These are phyloP conservation scores for Festucalex cinctus DNA, from an alignment of 2,113 vertebrate species.

Conservation along the genomic window DNA sequence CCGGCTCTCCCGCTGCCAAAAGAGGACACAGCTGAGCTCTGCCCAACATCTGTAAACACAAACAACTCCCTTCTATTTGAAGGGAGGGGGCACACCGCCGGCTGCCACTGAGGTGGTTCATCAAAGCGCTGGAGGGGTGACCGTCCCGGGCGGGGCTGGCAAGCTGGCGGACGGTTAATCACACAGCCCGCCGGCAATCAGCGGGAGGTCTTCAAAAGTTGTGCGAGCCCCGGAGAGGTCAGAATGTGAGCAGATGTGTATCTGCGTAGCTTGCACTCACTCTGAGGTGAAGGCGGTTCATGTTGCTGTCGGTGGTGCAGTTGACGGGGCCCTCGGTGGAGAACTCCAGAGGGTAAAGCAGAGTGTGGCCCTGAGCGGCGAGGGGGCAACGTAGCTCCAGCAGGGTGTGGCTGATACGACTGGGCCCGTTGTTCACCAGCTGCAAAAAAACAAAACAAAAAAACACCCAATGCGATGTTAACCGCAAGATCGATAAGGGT, in stretches of 20 bases:
- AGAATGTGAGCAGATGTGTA: neutral
- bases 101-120: slow-evolving; percentile 40
- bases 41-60: slow-evolving; percentile 57
- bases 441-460: slow-evolving; percentile 35
- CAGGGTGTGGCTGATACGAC: slow-evolving; percentile 77
- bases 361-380: slow-evolving; percentile 58
- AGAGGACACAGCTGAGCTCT: slow-evolving; percentile 8
- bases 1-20: neutral
- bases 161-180: slow-evolving; percentile 37
- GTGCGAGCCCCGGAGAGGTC: slow-evolving; percentile 19
- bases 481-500: neutral
- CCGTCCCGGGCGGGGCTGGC: slow-evolving; percentile 59
- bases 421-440: slow-evolving; percentile 85
- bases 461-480: neutral
- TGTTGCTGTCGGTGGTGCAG: slow-evolving; percentile 73
- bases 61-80: slow-evolving; percentile 32
- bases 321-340: slow-evolving; percentile 75
- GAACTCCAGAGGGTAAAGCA: slow-evolving; percentile 80
- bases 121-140: slow-evolving; percentile 52
- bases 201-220: slow-evolving; percentile 25
- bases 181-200: slow-evolving; percentile 25
- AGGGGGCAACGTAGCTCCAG: slow-evolving; percentile 81
- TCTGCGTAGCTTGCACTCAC: slow-evolving; percentile 56
- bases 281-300: slow-evolving; percentile 75
- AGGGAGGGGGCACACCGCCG: slow-evolving; percentile 11